Evolutionary conservation across 2,888 invertebrate genomes (phyloP).

Genomic region (Yponomeuta malinellus): DNA sequence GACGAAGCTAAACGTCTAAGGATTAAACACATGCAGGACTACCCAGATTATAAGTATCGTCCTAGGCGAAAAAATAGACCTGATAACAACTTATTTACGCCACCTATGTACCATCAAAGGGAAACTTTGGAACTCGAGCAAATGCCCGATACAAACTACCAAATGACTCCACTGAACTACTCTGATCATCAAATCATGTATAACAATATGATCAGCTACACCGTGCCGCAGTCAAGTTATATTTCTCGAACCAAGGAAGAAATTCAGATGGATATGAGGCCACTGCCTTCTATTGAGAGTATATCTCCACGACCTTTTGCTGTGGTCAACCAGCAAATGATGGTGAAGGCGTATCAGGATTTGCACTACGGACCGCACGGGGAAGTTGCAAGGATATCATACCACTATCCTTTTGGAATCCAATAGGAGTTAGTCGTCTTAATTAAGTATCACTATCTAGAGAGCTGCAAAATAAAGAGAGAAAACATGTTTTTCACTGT

Average conservation of each 20-base stretch:
- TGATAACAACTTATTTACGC: constrained; percentile 46
- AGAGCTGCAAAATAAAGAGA: background rate
- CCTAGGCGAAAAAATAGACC: constrained; percentile 78
- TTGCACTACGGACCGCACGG: constrained; percentile 57
- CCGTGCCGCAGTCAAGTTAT: constrained; percentile 49
- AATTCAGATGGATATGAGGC: constrained; percentile 49
- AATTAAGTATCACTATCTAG: background rate
- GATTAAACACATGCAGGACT: constrained; percentile 82
- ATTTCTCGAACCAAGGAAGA: constrained; percentile 58
- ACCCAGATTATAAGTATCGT: constrained; percentile 83
- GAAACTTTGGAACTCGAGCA: constrained; percentile 61
- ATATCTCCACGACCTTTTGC: constrained; percentile 65
- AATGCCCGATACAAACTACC: constrained; percentile 40
- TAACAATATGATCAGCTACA: constrained; percentile 62
- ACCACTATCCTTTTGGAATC: constrained; percentile 64
- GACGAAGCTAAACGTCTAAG: constrained; percentile 89
- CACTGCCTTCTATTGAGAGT: constrained; percentile 67
- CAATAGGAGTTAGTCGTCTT: constrained; percentile 33
- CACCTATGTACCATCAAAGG: constrained; percentile 45
- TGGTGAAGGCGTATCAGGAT: constrained; percentile 69
- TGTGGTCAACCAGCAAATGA: constrained; percentile 68
- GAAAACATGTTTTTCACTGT: background rate
- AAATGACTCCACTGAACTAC: constrained; percentile 45
- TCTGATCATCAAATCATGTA: constrained; percentile 58
- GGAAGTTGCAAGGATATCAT: constrained; percentile 63